phyloP scores from a whole-genome alignment of 2,888 invertebrate species.

The Bombylius major region DNA sequence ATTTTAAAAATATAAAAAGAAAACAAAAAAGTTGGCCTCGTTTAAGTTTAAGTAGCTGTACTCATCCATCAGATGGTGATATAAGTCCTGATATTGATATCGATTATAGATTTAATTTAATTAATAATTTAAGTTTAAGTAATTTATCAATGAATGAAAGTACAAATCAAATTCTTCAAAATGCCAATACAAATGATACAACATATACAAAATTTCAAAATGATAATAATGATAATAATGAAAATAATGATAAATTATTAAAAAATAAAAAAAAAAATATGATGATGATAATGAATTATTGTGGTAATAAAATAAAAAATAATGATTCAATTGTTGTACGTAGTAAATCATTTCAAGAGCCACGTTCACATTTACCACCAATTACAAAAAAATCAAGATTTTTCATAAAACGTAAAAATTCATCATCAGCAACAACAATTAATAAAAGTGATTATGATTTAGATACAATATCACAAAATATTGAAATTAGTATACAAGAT shows the following conservation, averaged over 20 bases:
- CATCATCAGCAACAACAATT: slow-evolving; percentile 13
- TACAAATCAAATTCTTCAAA: slow-evolving; percentile 4
- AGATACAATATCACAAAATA: slow-evolving; percentile 32
- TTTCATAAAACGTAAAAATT: slow-evolving; percentile 30
- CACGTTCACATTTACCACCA: slow-evolving; percentile 17
- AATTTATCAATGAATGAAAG: slow-evolving; percentile 25
- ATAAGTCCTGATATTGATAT: slow-evolving; percentile 24
- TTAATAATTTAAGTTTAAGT: slow-evolving; percentile 36
- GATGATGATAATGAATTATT: no score
- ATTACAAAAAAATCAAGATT: slow-evolving; percentile 24
- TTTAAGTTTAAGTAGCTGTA: slow-evolving; percentile 8
- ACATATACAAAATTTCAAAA: not conserved
- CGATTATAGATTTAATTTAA: slow-evolving; percentile 29
- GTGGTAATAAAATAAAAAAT: not conserved
- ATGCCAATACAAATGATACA: not conserved
- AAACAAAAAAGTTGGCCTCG: slow-evolving; percentile 14
- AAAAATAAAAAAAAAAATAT: not conserved
- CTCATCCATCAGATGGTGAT: slow-evolving; percentile 15
- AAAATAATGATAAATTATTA: not conserved
- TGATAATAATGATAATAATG: not conserved
- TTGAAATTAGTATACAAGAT: slow-evolving; percentile 35
- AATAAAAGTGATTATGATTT: slow-evolving; percentile 29
- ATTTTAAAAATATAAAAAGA: not conserved
- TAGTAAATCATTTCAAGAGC: slow-evolving; percentile 37
- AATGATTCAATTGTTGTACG: slow-evolving; percentile 22